Percentiles rank a stretch among this genome's conserved stretches.
These are phyloP conservation scores for Coelopa frigida DNA, from an alignment of 1,140 invertebrate genomes.

Conservation along the genomic window DNA sequence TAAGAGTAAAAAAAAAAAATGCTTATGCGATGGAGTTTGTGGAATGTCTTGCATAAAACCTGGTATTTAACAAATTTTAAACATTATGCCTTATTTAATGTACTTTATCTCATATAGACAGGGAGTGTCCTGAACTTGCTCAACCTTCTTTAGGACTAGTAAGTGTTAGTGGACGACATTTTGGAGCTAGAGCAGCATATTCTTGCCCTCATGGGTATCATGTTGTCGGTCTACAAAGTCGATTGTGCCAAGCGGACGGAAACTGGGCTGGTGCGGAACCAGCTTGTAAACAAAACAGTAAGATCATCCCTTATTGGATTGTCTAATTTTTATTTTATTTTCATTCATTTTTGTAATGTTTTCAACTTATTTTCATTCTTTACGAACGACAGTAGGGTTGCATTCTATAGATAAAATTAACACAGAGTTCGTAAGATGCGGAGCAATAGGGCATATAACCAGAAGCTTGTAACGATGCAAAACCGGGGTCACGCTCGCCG, in stretches of 20 bases:
- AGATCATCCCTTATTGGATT: too few relatives aligned
- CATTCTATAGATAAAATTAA: too few relatives aligned
- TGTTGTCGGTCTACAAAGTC: constrained; percentile 74
- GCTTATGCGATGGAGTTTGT: constrained; percentile 91
- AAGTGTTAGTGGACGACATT: constrained; percentile 62
- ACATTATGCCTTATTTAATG: neutral
- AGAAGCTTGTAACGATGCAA: too few relatives aligned
- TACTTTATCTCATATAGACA: constrained; percentile 50
- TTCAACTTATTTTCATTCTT: too few relatives aligned
- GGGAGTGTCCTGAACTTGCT: constrained; percentile 71
- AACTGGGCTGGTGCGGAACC: constrained; percentile 84
- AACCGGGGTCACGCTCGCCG: too few relatives aligned
- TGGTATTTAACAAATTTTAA: constrained; percentile 39
- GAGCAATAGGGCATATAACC: too few relatives aligned
- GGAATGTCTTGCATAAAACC: constrained; percentile 96
- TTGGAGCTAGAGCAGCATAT: constrained; percentile 70
- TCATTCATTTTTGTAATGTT: too few relatives aligned
- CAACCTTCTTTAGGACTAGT: constrained; percentile 66
- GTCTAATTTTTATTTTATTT: too few relatives aligned
- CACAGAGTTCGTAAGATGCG: too few relatives aligned
- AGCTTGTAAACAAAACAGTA: constrained; percentile 81
- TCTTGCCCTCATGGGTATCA: constrained; percentile 79
- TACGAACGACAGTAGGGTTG: too few relatives aligned
- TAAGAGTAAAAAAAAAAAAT: constrained; percentile 93
- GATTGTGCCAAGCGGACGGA: constrained; percentile 85